Evolutionary conservation across 2,888 invertebrate species (phyloP), one percentile per base, ranked within the genome.

Genomic region (Lymantria monacha): DNA sequence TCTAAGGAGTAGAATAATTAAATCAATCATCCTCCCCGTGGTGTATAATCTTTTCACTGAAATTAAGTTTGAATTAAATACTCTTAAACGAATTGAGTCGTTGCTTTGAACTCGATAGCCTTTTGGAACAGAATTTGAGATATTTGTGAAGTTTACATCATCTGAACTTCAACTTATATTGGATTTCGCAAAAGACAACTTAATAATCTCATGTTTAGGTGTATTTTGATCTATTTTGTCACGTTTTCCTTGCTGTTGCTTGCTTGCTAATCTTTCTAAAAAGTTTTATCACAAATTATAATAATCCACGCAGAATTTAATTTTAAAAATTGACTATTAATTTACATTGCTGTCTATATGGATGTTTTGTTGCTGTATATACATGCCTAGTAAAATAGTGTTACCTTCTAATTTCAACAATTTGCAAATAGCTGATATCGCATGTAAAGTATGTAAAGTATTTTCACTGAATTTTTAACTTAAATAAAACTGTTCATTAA

Each of bases 1-100:
- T 87, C 88, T 87, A 72, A 85, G 76, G 76, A 85, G 86, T 72
- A 80, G 78, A 85, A 85, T 88, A 90, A 91, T 90, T 90, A 87
- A 87, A 91, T 89, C 89, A 89, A 90, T 90, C 89, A 85, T 81
- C 85, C 83, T 80, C 72, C 74, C 78, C 70, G 82, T 76, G 87
- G 86, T 85, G 79, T 86, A 87, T 89, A 88, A 89, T 90, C 89
- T 88, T 87, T 86, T 84, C 79, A 80, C 65, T 78, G 74, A 80
- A 86, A 87, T 87, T 84, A 79, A 84, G 78, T 83, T 83, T 76
- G 78, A 84, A 85, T 86, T 86, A 87, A 87, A 86, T 85, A 82
- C 79, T 81, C 74, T 63, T 70, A 72, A 74, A 71, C 74, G 74
- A 79, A 80, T 81, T 75, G 74, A 72, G 74, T 67, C 71, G 63